Evolutionary conservation across 1,140 invertebrate species (phyloP).

Genomic region (Geopemphigus sp.): DNA sequence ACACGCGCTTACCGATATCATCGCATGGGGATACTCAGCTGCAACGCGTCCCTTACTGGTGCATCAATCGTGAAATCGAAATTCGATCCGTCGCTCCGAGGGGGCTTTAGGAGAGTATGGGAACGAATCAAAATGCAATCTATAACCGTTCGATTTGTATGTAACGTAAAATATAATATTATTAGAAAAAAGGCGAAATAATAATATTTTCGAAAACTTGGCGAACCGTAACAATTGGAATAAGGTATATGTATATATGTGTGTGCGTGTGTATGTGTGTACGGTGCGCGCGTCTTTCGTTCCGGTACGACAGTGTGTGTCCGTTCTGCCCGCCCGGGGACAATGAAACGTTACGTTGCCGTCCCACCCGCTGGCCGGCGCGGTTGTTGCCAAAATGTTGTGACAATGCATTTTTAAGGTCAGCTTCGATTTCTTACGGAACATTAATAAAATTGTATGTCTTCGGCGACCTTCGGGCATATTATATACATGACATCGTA

Average conservation of each 20-base stretch:
- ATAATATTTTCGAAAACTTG: slow-evolving; percentile 46
- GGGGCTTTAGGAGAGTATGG: slow-evolving; percentile 41
- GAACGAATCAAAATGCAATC: slow-evolving; percentile 23
- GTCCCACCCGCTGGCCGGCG: slow-evolving; percentile 39
- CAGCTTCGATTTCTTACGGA: slow-evolving; percentile 47
- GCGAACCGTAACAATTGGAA: slow-evolving; percentile 45
- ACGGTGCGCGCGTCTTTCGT: slow-evolving; percentile 38
- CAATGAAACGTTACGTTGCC: slow-evolving; percentile 42
- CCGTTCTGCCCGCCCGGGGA: background rate
- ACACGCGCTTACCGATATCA: too few species aligned
- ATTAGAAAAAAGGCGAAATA: slow-evolving; percentile 32
- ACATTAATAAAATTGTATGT: slow-evolving; percentile 47
- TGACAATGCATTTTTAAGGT: slow-evolving; percentile 50
- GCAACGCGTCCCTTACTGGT: background rate
- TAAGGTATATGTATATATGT: slow-evolving; percentile 14
- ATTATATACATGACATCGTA: slow-evolving; percentile 40
- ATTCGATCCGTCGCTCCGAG: slow-evolving; percentile 44
- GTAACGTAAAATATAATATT: slow-evolving; percentile 32
- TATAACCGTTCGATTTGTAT: slow-evolving; percentile 40
- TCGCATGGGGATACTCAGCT: slow-evolving; percentile 1
- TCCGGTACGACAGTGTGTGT: slow-evolving; percentile 43
- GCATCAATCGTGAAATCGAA: slow-evolving; percentile 46
- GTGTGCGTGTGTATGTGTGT: background rate
- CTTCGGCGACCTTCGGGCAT: slow-evolving; percentile 35
- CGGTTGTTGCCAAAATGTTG: slow-evolving; percentile 48